phyloP scores from a whole-genome alignment of 30 jellyfish, hydroid and myxozoan genomes.

The Turritopsis dohrnii region DNA sequence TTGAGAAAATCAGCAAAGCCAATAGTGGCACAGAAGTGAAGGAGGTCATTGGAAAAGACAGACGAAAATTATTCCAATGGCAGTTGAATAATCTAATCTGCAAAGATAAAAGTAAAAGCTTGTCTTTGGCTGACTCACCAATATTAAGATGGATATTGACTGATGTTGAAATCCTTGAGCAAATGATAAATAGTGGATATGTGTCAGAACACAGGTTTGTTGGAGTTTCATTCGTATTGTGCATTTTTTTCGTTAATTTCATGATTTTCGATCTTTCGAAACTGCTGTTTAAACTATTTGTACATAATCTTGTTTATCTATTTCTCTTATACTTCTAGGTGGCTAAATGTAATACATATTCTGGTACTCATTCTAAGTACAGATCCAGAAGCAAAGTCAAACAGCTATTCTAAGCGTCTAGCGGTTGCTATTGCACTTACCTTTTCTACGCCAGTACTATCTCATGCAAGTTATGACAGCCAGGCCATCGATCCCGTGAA shows the following conservation, averaged over 20 bases:
- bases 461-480: slow-evolving; percentile 20
- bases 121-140: background rate
- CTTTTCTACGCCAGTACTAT: slow-evolving; percentile 32
- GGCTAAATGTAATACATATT: slow-evolving; percentile 14
- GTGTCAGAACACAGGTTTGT: slow-evolving; percentile 22
- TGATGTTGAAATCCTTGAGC: background rate
- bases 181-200: slow-evolving; percentile 30
- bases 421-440: slow-evolving; percentile 40
- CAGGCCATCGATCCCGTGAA: slow-evolving; percentile 13
- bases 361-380: background rate
- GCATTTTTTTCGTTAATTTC: background rate
- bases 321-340: background rate
- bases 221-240: background rate
- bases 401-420: slow-evolving; percentile 5
- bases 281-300: background rate
- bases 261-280: background rate
- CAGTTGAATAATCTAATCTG: background rate
- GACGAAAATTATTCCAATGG: background rate
- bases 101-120: background rate
- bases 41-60: background rate
- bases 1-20: background rate
- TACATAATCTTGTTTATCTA: background rate
- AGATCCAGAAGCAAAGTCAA: slow-evolving; percentile 18
- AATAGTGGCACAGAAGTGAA: background rate
- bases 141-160: background rate